These are phyloP conservation scores for Nanorana parkeri DNA, from an alignment of 2,113 vertebrate species.

Conservation along the genomic window DNA sequence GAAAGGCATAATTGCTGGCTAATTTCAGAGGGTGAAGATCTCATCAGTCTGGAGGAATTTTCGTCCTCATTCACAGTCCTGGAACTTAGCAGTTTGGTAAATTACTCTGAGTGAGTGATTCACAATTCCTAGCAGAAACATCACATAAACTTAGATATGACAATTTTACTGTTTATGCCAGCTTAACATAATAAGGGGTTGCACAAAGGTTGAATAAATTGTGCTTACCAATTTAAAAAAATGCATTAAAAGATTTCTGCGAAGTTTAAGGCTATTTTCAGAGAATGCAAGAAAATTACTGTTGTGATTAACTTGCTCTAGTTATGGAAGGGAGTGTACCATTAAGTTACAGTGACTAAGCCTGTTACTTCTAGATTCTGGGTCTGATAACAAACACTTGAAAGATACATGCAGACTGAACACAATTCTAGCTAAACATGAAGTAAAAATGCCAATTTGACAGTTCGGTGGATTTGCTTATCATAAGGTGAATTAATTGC, in stretches of 20 bases:
- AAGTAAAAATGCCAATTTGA: slow-evolving; percentile 50
- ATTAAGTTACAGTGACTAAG: slow-evolving; percentile 33
- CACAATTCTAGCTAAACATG: slow-evolving; percentile 34
- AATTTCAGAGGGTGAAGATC: too few species aligned
- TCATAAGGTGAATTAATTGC: slow-evolving; percentile 53
- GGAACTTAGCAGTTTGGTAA: background rate
- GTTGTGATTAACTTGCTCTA: slow-evolving; percentile 5
- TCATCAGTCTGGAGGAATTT: too few species aligned
- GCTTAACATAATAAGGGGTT: slow-evolving; percentile 27
- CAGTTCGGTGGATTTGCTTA: slow-evolving; percentile 52
- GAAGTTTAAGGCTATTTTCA: background rate
- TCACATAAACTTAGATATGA: slow-evolving; percentile 4
- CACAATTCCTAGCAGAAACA: slow-evolving; percentile 25
- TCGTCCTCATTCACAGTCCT: too few species aligned
- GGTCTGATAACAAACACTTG: slow-evolving; percentile 33
- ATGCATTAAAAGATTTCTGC: slow-evolving; percentile 16
- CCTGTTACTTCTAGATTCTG: slow-evolving; percentile 15
- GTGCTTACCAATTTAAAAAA: slow-evolving; percentile 21
- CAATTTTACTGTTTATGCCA: slow-evolving; percentile 26
- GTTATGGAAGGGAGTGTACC: slow-evolving; percentile 27
- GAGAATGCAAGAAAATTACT: slow-evolving; percentile 10
- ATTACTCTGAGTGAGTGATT: background rate
- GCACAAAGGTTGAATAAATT: slow-evolving; percentile 30
- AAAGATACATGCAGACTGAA: slow-evolving; percentile 25
- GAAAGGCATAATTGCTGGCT: too few species aligned